Conservation (phyloP, 2,113 vertebrate genomes). For the Canis aureus region DNA sequence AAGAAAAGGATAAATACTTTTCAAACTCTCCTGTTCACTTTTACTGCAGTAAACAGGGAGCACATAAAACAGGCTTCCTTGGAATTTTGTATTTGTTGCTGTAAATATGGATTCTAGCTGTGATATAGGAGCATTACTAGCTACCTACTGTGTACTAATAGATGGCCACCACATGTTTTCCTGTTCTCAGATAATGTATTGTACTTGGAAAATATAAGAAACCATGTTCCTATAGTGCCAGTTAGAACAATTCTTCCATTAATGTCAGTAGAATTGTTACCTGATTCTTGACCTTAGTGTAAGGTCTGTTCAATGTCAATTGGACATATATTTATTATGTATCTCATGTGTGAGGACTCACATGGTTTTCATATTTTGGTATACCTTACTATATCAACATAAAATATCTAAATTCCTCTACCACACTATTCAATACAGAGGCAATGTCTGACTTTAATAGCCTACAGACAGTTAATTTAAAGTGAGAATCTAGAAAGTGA, state of each 20-base stretch:
- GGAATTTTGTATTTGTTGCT: neutral
- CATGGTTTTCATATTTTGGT: conserved; percentile 6
- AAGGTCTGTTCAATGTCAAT: neutral
- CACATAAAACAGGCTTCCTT: neutral
- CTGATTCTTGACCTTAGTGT: neutral
- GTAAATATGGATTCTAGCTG: neutral
- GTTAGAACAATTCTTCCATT: conserved; percentile 38
- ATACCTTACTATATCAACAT: neutral
- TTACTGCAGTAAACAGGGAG: neutral
- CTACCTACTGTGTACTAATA: neutral
- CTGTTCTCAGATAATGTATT: conserved; percentile 39
- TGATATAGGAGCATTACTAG: neutral
- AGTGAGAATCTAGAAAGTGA: neutral
- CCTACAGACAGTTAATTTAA: neutral
- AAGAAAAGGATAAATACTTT: conserved; percentile 8
- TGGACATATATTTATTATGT: conserved; percentile 25
- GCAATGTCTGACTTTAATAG: neutral
- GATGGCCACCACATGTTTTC: conserved; percentile 10
- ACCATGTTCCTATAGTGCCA: neutral
- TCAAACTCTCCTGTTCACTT: neutral
- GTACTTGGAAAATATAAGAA: conserved; percentile 55
- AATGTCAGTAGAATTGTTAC: conserved; percentile 3
- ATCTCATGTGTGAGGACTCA: neutral
- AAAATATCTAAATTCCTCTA: conserved; percentile 16
- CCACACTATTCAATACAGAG: neutral